Evolutionary conservation across 2,113 vertebrate species (phyloP), one percentile per base, ranked within the genome.

Genomic region (Gasterosteus nipponicus): DNA sequence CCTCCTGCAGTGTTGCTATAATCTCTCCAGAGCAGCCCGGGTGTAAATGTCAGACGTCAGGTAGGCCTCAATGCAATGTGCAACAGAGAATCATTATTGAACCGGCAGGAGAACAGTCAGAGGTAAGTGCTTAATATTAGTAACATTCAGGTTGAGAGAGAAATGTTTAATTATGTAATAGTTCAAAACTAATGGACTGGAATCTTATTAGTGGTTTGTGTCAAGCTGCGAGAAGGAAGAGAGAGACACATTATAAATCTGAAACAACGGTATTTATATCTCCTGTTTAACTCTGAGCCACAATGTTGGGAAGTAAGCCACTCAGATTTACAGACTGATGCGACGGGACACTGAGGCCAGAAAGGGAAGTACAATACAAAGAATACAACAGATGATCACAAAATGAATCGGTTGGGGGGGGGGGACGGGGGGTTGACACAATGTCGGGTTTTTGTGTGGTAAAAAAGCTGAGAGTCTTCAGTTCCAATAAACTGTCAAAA

Each of bases 231-330:
- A 54, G 51, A 74, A 72, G 65, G 67, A 49, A 60, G 66, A 70
- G 73, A 80, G 71, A 73, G 84, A 69, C 74, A 53, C 38, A 77
- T 88, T 89, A 87, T 70, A 74, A 76, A 67, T 79, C 75, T 78
- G 47, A 87, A 83, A 82, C 68, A 77, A 83, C 88, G 77, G 68
- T 89, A 87, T 85, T 89, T 91, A 84, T 82, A 83, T 90, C 83
- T 79, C 56, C 22, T n/a, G 64, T 81, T 72, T 72, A 77, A 89
- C 81, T 86, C 70, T 58, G 67, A 83, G 66, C 38, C 73, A 42
- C 53, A 44, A 22, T 77, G 66, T 63, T 80, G 68, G 69, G 68
- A 85, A 75, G 59, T 31, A 73, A 82, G 84, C 54, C 73, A 77
- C 67, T 77, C 68, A 78, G 67, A 86, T 92, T 81, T 80, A 85